phyloP scores from a whole-genome alignment of 37 sponge, comb jelly and placozoan species.

The Corticium candelabrum region DNA sequence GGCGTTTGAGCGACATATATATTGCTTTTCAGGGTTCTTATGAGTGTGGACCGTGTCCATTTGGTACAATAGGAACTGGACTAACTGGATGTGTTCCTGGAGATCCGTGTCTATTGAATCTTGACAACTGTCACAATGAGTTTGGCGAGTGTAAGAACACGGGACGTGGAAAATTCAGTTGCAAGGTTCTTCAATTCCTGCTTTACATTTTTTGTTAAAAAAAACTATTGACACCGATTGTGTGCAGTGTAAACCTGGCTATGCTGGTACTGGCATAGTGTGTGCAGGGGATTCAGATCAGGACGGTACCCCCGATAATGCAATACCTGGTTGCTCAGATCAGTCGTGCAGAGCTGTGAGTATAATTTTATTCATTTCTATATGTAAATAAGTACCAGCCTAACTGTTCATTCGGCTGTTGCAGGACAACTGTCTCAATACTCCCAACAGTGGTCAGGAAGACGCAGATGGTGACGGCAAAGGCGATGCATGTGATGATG shows the following conservation, averaged over 20 bases:
- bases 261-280: too few relatives aligned
- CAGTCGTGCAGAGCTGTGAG: too few relatives aligned
- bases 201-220: background rate
- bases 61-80: conserved; percentile 50
- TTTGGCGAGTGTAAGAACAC: too few relatives aligned
- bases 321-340: too few relatives aligned
- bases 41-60: conserved; percentile 52
- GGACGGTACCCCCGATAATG: conserved; percentile 59
- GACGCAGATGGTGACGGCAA: conserved; percentile 59
- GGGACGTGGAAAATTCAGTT: conserved; percentile 30
- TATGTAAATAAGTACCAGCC: too few relatives aligned
- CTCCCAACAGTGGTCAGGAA: conserved; percentile 60
- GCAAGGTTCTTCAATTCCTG: conserved; percentile 30
- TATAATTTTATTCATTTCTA: too few relatives aligned
- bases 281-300: conserved; percentile 45
- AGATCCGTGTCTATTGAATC: conserved; percentile 40
- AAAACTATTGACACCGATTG: too few relatives aligned
- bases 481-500: conserved; percentile 65
- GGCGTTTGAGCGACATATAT: too few relatives aligned
- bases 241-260: too few relatives aligned
- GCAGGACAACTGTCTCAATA: conserved; percentile 64
- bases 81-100: conserved; percentile 48
- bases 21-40: conserved; percentile 30
- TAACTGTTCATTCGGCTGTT: too few relatives aligned
- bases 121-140: too few relatives aligned